Evolutionary conservation across 37 sponge, comb jelly and placozoan genomes (phyloP), one percentile per base, ranked within the genome.

Genomic region (Lycopodina hypogea): DNA sequence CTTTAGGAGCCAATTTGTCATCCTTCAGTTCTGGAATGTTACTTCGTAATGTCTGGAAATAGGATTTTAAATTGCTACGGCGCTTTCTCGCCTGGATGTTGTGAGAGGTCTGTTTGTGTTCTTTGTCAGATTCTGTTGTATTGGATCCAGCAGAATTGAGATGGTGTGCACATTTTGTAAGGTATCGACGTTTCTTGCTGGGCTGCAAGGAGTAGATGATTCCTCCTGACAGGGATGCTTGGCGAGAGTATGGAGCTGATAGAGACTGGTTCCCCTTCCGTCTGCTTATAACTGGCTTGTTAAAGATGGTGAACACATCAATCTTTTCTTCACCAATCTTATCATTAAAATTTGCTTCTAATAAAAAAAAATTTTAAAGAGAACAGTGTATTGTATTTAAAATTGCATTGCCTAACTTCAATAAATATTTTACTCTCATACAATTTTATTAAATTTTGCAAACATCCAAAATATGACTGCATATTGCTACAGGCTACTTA

Each of bases 241-340:
- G 79, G n/a, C 79, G 71, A n/a, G 86, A 82, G 24, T 74, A 86
- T n/a, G 86, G 86, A 18, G 90, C 90, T 0, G 88, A 87, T 26
- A 77, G 8, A 12, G 88, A 81, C 8, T 56, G 11, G 29, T 14
- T 42, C 1, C 82, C 72, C 62, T 76, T 81, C 15, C 69, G 71
- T 55, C 56, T 75, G 42, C 65, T 73, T 3, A 2, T 57, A 30
- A 56, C 26, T 38, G 17, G 76, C 36, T 68, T 53, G 19, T 87
- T 76, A 21, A 42, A 75, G 22, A 94, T 92, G 1, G 95, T 94
- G 18, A 94, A 92, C 0, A 94, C 95, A 84, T 94, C 95, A 64
- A 94, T 94, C 56, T 94, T 92, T 70, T 94, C 95, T 34, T 94
- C 95, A 88, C 66, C 23, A 81, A 45, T 45, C 9, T 45, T 9